Base-by-base conservation (phyloP, 2,888 invertebrate species). In the Agrochola lychnidis region DNA sequence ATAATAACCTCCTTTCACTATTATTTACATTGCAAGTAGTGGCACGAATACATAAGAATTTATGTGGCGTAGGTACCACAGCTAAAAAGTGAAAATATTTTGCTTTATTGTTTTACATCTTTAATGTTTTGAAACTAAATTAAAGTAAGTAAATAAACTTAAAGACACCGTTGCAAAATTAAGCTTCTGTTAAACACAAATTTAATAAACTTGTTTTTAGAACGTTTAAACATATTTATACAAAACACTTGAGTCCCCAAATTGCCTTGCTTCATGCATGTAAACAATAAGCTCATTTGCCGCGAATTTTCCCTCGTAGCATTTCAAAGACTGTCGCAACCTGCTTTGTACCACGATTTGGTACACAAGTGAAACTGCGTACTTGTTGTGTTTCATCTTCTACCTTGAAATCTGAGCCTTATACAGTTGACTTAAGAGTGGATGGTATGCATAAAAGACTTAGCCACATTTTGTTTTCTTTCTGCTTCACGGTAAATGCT, bases 271-370 rank as follows among this genome's bases (percentile, higher is more conserved):
- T 75, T 71, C 64, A 77, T 79, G 59, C 71, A 70, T 76, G 72
- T 85, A 83, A 83, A 89, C 87, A 84, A 88, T 87, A 88, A 88
- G 78, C 81, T 84, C 82, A 86, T 86, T 88, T 86, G 83, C 81
- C 83, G 80, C 83, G 77, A 86, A 89, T 89, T 89, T 88, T 87
- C 82, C 53, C 76, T 83, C 86, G 64, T 59, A 86, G 75, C 84
- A 71, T 88, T 89, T 89, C 86, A 91, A 90, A 91, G 90, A 87
- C 85, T 78, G 67, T 82, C 83, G 74, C 82, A 82, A 82, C 84
- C 78, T 78, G 85, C 86, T 90, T 88, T 90, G 88, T 86, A 81
- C 82, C 79, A 85, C 81, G 85, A 89, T 89, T 89, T 79, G 76
- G 83, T 87, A 86, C 83, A 82, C 78, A 86, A 86, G 78, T 84